Conservation (phyloP, 2,888 invertebrate species). For the Trachelus tabidus region DNA sequence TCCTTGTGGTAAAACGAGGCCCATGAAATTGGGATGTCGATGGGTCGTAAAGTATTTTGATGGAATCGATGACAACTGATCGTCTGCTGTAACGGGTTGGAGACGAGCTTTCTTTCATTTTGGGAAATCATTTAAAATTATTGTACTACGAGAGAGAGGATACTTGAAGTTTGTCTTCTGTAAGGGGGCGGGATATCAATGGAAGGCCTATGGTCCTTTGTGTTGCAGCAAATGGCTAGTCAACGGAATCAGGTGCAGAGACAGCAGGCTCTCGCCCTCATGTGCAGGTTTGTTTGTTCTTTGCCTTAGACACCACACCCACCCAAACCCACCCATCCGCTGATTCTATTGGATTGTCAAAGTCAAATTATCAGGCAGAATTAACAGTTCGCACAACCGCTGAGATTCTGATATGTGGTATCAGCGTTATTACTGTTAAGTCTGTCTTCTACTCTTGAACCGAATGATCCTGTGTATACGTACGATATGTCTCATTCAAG, state of each 20-base stretch:
- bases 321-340: not conserved
- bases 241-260: conserved; percentile 90
- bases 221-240: conserved; percentile 85
- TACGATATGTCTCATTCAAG: not conserved
- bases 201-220: conserved; percentile 65
- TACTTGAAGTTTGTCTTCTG: conserved; percentile 12
- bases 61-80: not conserved
- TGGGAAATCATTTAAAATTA: not conserved
- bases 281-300: conserved; percentile 81
- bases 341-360: not conserved
- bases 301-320: conserved; percentile 45
- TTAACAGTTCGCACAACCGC: not conserved
- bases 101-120: not conserved
- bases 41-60: not conserved
- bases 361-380: not conserved
- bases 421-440: not conserved
- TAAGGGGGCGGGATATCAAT: conserved; percentile 61
- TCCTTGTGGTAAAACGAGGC: not conserved
- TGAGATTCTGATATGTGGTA: not conserved
- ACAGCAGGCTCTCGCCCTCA: conserved; percentile 89
- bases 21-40: not conserved
- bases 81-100: not conserved
- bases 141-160: not conserved
- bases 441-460: not conserved
- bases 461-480: not conserved